Base-by-base conservation (phyloP, 2,797 vertebrate genomes). In the Lagocephalus sceleratus region DNA sequence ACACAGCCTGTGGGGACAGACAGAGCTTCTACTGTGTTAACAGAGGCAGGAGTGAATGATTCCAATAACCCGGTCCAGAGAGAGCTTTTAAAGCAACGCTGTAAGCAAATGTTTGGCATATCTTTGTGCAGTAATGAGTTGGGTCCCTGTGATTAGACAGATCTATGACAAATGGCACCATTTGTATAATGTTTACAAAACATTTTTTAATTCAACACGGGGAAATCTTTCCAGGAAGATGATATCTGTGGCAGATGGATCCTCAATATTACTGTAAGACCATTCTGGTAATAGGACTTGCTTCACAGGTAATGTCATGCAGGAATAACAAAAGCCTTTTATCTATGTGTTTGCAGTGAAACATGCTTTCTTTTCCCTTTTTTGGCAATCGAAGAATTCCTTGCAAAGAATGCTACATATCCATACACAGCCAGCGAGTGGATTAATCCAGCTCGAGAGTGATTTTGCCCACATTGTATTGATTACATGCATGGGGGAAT, bases 381-480 rank as follows among this genome's bases (percentile, higher is more conserved):
- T 79, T n/a, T n/a, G n/a, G n/a, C n/a, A n/a, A 76, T 70, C 47
- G 51, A 43, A 61, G 66, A 69, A 78, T 56, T 68, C 63, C 76
- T 81, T 78, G 58, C 73, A 64, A 66, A 63, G 58, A 75, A 71
- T 43, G 57, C 61, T 54, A 56, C 41, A 23, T 76, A 76, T 73
- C 51, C 48, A n/a, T n/a, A 40, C 22, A 46, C 68, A 54, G 72
- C 39, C 71, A 66, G 71, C 62, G 38, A 82, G 72, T 73, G 78
- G 76, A 81, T 84, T 86, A 83, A 76, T 83, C 67, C 75, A 76
- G 78, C 70, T 68, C 29, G 70, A 67, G 75, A 81, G 72, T 78
- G 84, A 84, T 83, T 85, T 78, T 73, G 60, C 63, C 68, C 58
- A 71, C 67, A 73, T 77, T 82, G 75, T 79, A 75, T 78, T 71